phyloP scores from a whole-genome alignment of 1,140 invertebrate genomes.

The Cyclargus thomasi region DNA sequence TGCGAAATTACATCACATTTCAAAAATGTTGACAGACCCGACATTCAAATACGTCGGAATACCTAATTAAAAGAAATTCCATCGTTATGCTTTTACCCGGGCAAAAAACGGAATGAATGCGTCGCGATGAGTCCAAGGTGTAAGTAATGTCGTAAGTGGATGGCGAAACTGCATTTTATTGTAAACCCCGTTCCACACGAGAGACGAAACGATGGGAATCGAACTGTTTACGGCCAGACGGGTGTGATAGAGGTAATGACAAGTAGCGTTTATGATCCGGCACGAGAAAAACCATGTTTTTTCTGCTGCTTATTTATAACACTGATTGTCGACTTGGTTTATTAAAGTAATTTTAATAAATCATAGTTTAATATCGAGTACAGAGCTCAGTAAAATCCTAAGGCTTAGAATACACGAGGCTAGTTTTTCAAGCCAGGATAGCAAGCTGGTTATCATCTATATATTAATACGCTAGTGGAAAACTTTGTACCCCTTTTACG shows the following conservation, averaged over 20 bases:
- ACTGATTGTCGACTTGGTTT: not conserved
- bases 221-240: slow-evolving; percentile 34
- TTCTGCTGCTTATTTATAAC: slow-evolving; percentile 13
- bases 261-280: slow-evolving; percentile 38
- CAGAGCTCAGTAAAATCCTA: too few relatives aligned
- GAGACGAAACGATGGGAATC: slow-evolving; percentile 52
- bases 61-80: slow-evolving; percentile 67
- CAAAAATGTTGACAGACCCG: slow-evolving; percentile 31
- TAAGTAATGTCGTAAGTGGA: slow-evolving; percentile 59
- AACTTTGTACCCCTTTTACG: too few relatives aligned
- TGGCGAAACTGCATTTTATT: slow-evolving; percentile 53
- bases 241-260: slow-evolving; percentile 25
- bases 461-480: too few relatives aligned
- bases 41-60: slow-evolving; percentile 47
- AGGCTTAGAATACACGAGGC: too few relatives aligned
- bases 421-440: too few relatives aligned
- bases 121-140: slow-evolving; percentile 50
- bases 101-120: slow-evolving; percentile 54
- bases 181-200: slow-evolving; percentile 44
- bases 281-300: slow-evolving; percentile 18
- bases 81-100: slow-evolving; percentile 46
- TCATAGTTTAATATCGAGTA: too few relatives aligned
- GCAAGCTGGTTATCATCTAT: too few relatives aligned
- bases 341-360: too few relatives aligned
- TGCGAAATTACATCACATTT: slow-evolving; percentile 15